phyloP scores from a whole-genome alignment of 2,113 vertebrate genomes.

The Aplodontia rufa region DNA sequence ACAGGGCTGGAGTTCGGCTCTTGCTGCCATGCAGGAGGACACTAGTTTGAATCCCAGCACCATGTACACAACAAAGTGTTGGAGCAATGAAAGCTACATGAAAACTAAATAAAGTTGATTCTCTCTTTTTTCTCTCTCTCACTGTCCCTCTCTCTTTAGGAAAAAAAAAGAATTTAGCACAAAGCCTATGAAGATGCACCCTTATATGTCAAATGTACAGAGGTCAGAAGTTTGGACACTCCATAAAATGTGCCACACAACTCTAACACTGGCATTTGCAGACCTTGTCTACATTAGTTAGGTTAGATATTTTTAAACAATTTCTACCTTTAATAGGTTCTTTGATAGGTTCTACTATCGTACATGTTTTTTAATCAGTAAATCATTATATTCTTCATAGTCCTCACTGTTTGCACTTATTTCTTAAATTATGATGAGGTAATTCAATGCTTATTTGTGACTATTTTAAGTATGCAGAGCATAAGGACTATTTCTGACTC shows the following conservation, averaged over 20 bases:
- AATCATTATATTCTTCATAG: background rate
- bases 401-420: background rate
- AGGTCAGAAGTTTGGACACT: background rate
- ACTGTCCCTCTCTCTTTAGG: no score
- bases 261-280: background rate
- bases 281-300: background rate
- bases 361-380: slow-evolving; percentile 5
- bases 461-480: background rate
- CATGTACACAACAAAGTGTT: no score
- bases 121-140: no score
- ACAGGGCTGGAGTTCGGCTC: no score
- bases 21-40: no score
- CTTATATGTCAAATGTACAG: background rate
- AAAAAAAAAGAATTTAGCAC: background rate
- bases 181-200: background rate
- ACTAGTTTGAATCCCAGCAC: no score
- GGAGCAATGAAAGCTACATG: no score
- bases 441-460: background rate
- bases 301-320: background rate
- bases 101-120: no score
- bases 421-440: slow-evolving; percentile 25
- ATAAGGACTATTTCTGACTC: background rate
- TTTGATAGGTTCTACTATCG: background rate
- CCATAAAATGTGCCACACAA: background rate
- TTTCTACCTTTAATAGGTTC: background rate